Evolutionary conservation across 2,888 invertebrate genomes (phyloP), one percentile per base, ranked within the genome.

Genomic region (Drosophila parthenogenetica): DNA sequence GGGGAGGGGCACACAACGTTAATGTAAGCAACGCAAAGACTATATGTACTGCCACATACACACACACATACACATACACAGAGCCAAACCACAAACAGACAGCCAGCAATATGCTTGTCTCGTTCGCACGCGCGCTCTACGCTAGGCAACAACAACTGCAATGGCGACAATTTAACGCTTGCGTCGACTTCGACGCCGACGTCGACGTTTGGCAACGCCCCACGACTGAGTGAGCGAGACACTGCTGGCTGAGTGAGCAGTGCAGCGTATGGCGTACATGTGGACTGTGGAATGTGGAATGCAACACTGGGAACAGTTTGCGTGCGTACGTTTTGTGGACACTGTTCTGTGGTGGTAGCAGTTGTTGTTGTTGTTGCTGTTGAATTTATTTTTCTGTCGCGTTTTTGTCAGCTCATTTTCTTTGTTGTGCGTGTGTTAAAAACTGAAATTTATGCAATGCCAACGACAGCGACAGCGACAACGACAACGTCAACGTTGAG

Each of bases 81-180:
- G 2, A 29, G 29, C 29, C 29, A 29, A 29, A 29, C 29, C 29
- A 29, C 8, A 29, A 7, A 29, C 29, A 29, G 35, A 19, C 45
- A 5, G n/a, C 22, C 19, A 57, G 35, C 37, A 19, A 5, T 70
- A 51, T 55, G 29, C 7, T 69, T 40, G 63, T 77, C 85, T 66
- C 74, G 69, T 73, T 85, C 66, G 69, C 85, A 76, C 81, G 43
- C 79, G n/a, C 48, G 63, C 42, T 25, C 14, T 2, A 5, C 39
- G 42, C 10, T n/a, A 39, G 40, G 46, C 65, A 77, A 66, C 79
- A 64, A 76, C 70, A 82, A 87, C 65, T 66, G 87, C 81, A 84
- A 89, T 87, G 87, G 89, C 82, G 89, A 84, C 87, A 74, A 77
- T 81, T 89, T 73, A 73, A 77, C 66, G 67, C 42, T 61, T 51